Evolutionary conservation across 1,140 invertebrate genomes (phyloP).

Genomic region (Planococcus citri): DNA sequence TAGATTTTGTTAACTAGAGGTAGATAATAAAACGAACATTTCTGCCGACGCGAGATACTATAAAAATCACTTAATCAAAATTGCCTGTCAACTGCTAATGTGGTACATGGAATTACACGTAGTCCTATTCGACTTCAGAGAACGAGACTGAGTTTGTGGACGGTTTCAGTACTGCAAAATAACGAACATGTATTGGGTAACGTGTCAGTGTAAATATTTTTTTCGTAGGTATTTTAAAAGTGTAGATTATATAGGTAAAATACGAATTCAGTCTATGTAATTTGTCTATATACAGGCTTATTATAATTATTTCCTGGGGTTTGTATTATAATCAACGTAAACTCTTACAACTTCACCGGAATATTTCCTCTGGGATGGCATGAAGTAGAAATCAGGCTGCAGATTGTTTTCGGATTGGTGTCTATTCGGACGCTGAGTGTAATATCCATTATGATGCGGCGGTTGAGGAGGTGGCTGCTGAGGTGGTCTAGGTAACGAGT

Average conservation of each 20-base stretch:
- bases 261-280: background rate
- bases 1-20: background rate
- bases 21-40: too few species aligned
- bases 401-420: constrained; percentile 33
- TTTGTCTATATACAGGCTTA: background rate
- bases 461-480: constrained; percentile 30
- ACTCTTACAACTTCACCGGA: constrained; percentile 84
- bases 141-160: background rate
- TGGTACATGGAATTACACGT: background rate
- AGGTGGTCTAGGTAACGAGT: constrained; percentile 37
- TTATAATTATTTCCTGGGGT: constrained; percentile 35
- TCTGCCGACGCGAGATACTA: background rate
- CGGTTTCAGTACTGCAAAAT: constrained; percentile 2
- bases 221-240: too few species aligned
- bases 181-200: constrained; percentile 6
- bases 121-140: background rate
- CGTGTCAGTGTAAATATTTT: background rate
- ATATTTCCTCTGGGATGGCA: constrained; percentile 85
- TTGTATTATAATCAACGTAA: constrained; percentile 67
- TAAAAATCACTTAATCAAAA: background rate
- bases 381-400: constrained; percentile 84
- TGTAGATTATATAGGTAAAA: too few species aligned
- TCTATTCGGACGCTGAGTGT: constrained; percentile 36
- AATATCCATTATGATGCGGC: constrained; percentile 37
- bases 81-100: background rate